phyloP scores from a whole-genome alignment of 1,140 invertebrate species.

The Proales similis region DNA sequence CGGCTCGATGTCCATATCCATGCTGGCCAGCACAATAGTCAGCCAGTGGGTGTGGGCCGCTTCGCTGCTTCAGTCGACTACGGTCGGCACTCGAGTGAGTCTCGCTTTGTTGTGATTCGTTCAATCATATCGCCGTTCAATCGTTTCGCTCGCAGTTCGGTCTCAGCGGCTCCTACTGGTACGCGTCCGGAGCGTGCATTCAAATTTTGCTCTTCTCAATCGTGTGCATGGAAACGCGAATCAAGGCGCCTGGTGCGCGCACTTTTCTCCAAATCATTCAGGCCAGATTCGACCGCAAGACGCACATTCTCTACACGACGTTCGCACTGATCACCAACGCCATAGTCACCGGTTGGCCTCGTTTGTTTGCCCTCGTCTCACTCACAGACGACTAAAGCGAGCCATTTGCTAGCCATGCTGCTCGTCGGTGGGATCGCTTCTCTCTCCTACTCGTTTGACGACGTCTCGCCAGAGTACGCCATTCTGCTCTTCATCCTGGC shows the following conservation, averaged over 20 bases:
- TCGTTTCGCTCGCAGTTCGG: conserved; percentile 47
- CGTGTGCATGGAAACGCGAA: conserved; percentile 42
- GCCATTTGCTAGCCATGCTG: conserved; percentile 18
- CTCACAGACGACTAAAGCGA: neutral
- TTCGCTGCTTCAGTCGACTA: conserved; percentile 52
- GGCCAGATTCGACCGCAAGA: conserved; percentile 49
- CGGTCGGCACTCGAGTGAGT: conserved; percentile 48
- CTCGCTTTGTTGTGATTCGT: neutral
- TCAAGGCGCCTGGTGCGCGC: conserved; percentile 51
- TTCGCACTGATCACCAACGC: conserved; percentile 52
- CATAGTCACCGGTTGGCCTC: conserved; percentile 52
- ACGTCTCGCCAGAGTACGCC: conserved; percentile 22
- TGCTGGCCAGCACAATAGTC: conserved; percentile 52
- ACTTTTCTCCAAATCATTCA: conserved; percentile 52
- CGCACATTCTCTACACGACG: conserved; percentile 48
- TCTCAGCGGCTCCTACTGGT: conserved; percentile 53
- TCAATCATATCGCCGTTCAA: conserved; percentile 38
- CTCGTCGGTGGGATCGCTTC: conserved; percentile 28
- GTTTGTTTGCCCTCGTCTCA: neutral
- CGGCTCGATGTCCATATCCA: conserved; percentile 50
- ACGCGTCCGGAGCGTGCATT: conserved; percentile 52
- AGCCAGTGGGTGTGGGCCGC: conserved; percentile 56
- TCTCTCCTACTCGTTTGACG: conserved; percentile 1
- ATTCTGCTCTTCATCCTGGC: conserved; percentile 18
- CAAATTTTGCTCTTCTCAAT: conserved; percentile 53